Evolutionary conservation across 2,888 invertebrate genomes (phyloP).

Genomic region (Morpho deidamia): DNA sequence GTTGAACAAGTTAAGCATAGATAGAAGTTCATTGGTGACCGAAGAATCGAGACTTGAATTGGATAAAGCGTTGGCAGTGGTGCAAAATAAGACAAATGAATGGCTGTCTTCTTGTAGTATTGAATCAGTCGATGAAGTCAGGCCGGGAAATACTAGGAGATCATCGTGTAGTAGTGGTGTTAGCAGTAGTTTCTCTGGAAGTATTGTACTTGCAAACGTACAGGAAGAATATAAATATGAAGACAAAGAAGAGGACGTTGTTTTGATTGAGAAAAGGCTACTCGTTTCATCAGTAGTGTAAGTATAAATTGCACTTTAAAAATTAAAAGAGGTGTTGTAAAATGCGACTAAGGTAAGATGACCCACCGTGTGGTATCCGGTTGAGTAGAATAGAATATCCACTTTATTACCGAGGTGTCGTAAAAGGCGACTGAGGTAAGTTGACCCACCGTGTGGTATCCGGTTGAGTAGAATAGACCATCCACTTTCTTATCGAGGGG

Average conservation of each 20-base stretch:
- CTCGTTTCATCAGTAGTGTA: constrained; percentile 75
- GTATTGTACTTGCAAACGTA: constrained; percentile 75
- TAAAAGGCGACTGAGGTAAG: no score
- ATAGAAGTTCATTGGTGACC: constrained; percentile 32
- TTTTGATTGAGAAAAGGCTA: constrained; percentile 82
- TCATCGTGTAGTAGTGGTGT: constrained; percentile 70
- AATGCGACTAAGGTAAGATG: no score
- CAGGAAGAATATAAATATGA: constrained; percentile 87
- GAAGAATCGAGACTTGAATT: constrained; percentile 35
- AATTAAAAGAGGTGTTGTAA: no score
- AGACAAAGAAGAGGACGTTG: constrained; percentile 83
- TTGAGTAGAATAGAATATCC: no score
- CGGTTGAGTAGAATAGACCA: no score
- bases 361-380: no score
- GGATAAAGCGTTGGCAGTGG: constrained; percentile 44
- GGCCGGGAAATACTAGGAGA: constrained; percentile 52
- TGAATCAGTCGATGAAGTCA: constrained; percentile 28
- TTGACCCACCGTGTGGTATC: no score
- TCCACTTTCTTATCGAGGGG: no score
- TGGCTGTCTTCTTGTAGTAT: constrained; percentile 45
- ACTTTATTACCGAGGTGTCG: no score
- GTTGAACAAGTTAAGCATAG: constrained; percentile 5
- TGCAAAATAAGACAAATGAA: constrained; percentile 64
- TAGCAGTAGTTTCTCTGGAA: constrained; percentile 59
- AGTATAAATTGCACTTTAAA: constrained; percentile 36